These are phyloP conservation scores for Gallinago solitaria DNA, from an alignment of 2,797 vertebrate species.

Conservation along the genomic window DNA sequence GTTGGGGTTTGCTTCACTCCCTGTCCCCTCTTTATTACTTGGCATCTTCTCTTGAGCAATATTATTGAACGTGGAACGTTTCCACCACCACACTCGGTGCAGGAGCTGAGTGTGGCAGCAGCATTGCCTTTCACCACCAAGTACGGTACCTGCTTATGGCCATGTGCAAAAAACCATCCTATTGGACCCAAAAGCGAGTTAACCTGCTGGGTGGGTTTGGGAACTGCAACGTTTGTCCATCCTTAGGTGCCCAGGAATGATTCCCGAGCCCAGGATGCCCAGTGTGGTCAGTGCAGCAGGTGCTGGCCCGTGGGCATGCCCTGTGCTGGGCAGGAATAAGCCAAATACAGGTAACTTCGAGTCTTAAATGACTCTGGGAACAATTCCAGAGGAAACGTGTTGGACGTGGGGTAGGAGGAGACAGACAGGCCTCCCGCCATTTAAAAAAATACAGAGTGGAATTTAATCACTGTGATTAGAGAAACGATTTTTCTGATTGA, in stretches of 20 bases:
- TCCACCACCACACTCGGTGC: not conserved
- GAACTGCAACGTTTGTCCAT: accelerated
- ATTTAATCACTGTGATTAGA: not conserved
- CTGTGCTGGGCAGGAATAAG: not conserved
- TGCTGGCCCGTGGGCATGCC: accelerated
- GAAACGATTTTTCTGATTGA: not conserved
- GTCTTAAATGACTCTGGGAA: not conserved
- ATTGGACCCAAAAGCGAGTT: not conserved
- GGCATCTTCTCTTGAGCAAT: not conserved
- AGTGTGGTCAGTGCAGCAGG: not conserved
- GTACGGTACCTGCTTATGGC: not conserved
- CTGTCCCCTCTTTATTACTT: not conserved
- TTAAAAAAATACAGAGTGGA: not conserved
- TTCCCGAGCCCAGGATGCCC: not conserved
- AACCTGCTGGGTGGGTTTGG: not conserved
- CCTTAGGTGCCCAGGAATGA: not conserved
- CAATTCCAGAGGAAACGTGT: not conserved
- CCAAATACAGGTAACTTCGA: accelerated
- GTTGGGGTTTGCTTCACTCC: not conserved
- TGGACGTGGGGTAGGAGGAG: not conserved
- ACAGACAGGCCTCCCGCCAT: not conserved
- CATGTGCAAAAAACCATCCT: accelerated
- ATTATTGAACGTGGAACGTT: not conserved
- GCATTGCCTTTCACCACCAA: not conserved
- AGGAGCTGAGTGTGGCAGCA: not conserved